Percentiles rank a stretch among this genome's conserved stretches.
These are phyloP conservation scores for Tachypleus tridentatus DNA, from an alignment of 1,140 invertebrate genomes.

Conservation along the genomic window DNA sequence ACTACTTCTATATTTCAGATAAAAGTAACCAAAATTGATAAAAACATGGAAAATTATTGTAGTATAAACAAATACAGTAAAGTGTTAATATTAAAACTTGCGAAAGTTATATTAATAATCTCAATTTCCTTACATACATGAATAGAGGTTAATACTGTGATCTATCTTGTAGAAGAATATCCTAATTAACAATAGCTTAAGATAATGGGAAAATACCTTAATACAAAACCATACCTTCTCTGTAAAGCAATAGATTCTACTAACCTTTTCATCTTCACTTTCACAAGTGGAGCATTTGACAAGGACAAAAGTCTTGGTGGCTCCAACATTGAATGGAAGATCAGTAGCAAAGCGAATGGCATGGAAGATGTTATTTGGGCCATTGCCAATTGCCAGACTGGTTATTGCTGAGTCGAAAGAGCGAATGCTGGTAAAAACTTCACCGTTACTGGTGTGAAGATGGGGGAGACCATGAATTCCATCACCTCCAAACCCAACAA, in stretches of 20 bases:
- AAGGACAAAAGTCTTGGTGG: conserved; percentile 67
- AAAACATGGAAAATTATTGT: no score
- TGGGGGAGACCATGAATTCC: conserved; percentile 54
- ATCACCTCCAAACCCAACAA: conserved; percentile 65
- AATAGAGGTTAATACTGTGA: no score
- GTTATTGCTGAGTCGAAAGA: conserved; percentile 16
- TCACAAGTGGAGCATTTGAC: conserved; percentile 58
- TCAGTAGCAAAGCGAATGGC: conserved; percentile 60
- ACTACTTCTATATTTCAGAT: conserved; percentile 41
- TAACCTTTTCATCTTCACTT: conserved; percentile 36
- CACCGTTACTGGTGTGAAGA: conserved; percentile 38
- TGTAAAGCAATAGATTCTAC: background rate
- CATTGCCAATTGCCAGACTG: conserved; percentile 34
- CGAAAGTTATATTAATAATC: no score
- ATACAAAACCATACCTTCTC: no score
- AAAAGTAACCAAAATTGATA: no score
- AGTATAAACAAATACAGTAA: no score
- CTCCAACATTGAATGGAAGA: conserved; percentile 67
- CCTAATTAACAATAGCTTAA: no score
- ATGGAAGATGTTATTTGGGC: conserved; percentile 53
- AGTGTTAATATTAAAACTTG: no score
- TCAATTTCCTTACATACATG: no score
- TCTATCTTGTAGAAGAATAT: no score
- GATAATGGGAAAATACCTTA: no score
- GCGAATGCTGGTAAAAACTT: conserved; percentile 33